A percentile compares a stretch with the other conserved stretches of the same genome.
These are phyloP conservation scores for Chrysotoxum bicinctum DNA, from an alignment of 2,888 invertebrate genomes.

Conservation along the genomic window DNA sequence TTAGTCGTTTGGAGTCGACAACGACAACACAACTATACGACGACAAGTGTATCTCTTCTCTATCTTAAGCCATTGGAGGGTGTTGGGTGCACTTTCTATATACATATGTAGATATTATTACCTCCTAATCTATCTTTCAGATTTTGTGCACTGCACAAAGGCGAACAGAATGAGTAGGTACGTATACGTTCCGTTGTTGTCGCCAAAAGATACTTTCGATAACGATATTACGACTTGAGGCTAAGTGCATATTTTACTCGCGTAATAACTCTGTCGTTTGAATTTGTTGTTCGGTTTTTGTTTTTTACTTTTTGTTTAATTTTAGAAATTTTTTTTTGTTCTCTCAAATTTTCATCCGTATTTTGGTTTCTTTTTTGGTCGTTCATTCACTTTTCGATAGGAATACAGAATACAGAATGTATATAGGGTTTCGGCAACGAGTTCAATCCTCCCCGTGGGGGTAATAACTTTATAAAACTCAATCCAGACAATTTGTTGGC, in stretches of 20 bases:
- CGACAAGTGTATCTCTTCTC: conserved; percentile 49
- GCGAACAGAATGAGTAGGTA: background rate
- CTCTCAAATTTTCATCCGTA: conserved; percentile 22
- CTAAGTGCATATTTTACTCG: conserved; percentile 16
- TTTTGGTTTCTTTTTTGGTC: conserved; percentile 14
- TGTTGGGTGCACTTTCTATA: conserved; percentile 50
- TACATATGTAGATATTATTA: conserved; percentile 53
- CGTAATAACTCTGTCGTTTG: conserved; percentile 26
- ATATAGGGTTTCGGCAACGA: conserved; percentile 5
- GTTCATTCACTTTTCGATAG: conserved; percentile 52
- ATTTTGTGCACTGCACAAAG: conserved; percentile 22
- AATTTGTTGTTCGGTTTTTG: background rate
- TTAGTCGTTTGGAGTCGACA: conserved; percentile 29
- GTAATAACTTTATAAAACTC: conserved; percentile 56
- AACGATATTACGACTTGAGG: conserved; percentile 47
- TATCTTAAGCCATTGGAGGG: conserved; percentile 14
- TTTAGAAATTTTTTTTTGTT: conserved; percentile 35
- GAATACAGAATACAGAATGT: background rate
- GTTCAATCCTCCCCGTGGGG: conserved; percentile 65
- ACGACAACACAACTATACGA: background rate
- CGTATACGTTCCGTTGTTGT: conserved; percentile 24
- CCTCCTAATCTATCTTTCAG: conserved; percentile 52
- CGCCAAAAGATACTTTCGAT: conserved; percentile 46
- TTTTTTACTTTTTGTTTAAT: conserved; percentile 29
- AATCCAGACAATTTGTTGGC: conserved; percentile 51